These are phyloP conservation scores for Apodemia zela DNA, from an alignment of 2,888 invertebrate genomes.

Conservation along the genomic window DNA sequence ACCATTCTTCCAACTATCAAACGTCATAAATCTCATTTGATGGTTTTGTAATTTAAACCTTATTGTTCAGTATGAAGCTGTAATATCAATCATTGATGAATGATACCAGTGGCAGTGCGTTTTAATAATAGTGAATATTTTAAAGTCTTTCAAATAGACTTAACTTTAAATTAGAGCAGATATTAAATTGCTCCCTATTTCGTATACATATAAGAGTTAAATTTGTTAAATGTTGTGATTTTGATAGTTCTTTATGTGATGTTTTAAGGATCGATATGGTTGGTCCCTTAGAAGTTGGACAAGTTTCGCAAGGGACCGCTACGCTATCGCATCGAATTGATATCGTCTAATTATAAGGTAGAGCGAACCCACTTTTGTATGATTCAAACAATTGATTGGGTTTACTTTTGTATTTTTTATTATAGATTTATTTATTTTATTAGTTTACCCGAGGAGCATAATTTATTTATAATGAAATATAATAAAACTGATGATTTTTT, in stretches of 20 bases:
- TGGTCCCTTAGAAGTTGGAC: conserved; percentile 62
- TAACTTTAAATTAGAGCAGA: conserved; percentile 41
- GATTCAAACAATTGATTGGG: conserved; percentile 43
- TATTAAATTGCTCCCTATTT: conserved; percentile 31
- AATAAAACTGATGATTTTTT: too few relatives aligned
- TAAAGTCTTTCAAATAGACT: conserved; percentile 33
- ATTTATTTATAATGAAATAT: too few relatives aligned
- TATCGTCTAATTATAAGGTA: conserved; percentile 77
- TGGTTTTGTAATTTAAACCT: conserved; percentile 29
- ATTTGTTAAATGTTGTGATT: conserved; percentile 25
- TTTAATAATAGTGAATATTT: conserved; percentile 40
- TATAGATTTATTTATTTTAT: too few relatives aligned
- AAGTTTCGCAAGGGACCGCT: conserved; percentile 71
- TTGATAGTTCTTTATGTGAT: conserved; percentile 33
- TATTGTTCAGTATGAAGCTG: conserved; percentile 28
- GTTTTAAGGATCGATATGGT: conserved; percentile 45
- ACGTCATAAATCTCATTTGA: conserved; percentile 25
- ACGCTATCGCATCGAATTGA: conserved; percentile 73
- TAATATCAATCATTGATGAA: conserved; percentile 32
- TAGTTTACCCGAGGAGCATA: too few relatives aligned
- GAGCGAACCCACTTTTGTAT: conserved; percentile 48
- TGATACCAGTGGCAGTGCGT: conserved; percentile 38
- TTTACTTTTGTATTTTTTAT: conserved; percentile 37
- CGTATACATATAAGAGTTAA: conserved; percentile 21
- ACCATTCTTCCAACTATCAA: conserved; percentile 36